A percentile compares a stretch with the other conserved stretches of the same genome.
Conservation (phyloP, 2,113 vertebrate genomes). For the Erpornis zantholeuca region DNA sequence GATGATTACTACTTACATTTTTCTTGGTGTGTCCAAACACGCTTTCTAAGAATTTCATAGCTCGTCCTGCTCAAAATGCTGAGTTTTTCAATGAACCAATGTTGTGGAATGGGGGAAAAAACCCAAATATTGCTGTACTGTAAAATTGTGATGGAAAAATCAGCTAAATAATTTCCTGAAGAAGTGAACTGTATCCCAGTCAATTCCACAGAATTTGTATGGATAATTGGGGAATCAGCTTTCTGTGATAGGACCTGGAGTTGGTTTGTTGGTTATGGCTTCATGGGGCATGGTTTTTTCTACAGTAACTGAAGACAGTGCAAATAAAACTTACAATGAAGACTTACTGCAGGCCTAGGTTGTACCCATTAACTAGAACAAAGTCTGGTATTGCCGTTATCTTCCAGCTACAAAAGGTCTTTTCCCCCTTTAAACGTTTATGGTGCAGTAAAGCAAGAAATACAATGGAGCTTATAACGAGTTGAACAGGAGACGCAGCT, state of each 20-base stretch:
- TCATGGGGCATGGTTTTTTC: background rate
- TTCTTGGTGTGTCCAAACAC: background rate
- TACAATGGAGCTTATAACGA: fast-evolving
- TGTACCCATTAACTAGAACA: background rate
- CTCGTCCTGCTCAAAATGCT: background rate
- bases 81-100: background rate
- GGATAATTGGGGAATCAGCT: background rate
- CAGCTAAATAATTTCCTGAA: background rate
- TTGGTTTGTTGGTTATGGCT: fast-evolving
- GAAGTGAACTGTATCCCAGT: background rate
- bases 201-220: background rate
- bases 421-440: background rate
- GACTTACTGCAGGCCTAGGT: background rate
- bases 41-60: background rate
- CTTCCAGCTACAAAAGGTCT: background rate
- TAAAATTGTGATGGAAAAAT: background rate
- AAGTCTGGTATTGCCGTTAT: background rate
- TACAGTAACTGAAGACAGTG: background rate
- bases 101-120: background rate
- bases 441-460: background rate
- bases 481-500: background rate
- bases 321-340: background rate
- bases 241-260: background rate
- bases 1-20: background rate
- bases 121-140: background rate